Evolutionary conservation across 2,797 vertebrate genomes (phyloP).

Genomic region (Percopsis omiscomaycus): DNA sequence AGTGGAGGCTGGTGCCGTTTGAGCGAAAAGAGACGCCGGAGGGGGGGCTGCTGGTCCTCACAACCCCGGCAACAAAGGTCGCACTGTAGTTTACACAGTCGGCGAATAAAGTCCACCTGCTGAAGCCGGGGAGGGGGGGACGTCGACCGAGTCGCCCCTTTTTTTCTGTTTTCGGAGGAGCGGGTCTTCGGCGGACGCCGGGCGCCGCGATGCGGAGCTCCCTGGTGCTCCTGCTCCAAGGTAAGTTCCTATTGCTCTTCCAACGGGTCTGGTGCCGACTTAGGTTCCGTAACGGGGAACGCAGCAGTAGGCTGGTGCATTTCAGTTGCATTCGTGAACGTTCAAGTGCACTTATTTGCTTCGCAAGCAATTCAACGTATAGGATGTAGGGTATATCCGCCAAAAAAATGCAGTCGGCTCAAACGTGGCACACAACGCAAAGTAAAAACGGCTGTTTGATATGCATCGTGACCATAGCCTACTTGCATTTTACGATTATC

Average conservation of each 20-base stretch:
- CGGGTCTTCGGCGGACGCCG: slow-evolving; percentile 46
- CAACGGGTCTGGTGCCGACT: background rate
- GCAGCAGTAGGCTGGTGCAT: background rate
- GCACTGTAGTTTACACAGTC: slow-evolving; percentile 31
- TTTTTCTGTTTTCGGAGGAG: background rate
- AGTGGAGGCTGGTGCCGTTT: slow-evolving; percentile 29
- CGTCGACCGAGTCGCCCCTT: background rate
- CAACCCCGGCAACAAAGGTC: slow-evolving; percentile 12
- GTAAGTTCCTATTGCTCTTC: slow-evolving; percentile 55
- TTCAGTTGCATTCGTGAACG: background rate
- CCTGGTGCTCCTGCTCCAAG: slow-evolving; percentile 42
- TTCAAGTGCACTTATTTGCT: no score
- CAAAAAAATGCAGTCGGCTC: background rate
- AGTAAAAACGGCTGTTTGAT: no score
- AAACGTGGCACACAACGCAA: no score
- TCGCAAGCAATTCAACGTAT: background rate
- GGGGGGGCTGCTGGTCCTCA: slow-evolving; percentile 5
- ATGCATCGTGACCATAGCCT: no score
- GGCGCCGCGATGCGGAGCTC: slow-evolving; percentile 56
- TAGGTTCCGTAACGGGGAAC: background rate
- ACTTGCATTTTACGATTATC: no score
- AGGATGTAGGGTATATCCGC: no score
- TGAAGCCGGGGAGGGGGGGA: background rate
- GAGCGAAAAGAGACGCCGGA: background rate
- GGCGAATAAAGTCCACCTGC: no score